A percentile compares a stretch with the other conserved stretches of the same genome.
These are phyloP conservation scores for Spondyliosoma cantharus DNA, from an alignment of 2,797 vertebrate genomes.

Conservation along the genomic window DNA sequence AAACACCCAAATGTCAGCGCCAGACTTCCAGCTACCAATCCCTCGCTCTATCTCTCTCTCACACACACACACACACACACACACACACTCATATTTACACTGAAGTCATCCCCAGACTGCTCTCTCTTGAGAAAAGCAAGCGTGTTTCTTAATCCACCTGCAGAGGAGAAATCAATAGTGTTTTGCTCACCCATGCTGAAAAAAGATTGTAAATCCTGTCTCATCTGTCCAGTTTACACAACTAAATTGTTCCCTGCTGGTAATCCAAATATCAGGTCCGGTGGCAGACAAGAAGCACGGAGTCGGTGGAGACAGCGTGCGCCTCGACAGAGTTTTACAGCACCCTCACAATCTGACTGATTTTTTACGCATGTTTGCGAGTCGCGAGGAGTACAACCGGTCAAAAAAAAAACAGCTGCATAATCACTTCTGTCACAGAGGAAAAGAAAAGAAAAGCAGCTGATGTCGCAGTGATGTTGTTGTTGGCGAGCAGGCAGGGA, in stretches of 20 bases:
- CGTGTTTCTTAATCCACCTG: slow-evolving; percentile 77
- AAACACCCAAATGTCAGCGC: slow-evolving; percentile 73
- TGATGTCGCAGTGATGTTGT: neutral
- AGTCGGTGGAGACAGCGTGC: slow-evolving; percentile 14
- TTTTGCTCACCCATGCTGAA: slow-evolving; percentile 63
- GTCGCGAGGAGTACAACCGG: neutral
- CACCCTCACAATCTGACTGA: neutral
- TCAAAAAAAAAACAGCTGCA: neutral
- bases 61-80: neutral
- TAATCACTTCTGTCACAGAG: neutral
- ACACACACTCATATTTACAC: slow-evolving; percentile 67
- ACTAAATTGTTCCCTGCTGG: slow-evolving; percentile 61
- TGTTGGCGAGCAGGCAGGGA: neutral
- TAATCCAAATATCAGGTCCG: slow-evolving; percentile 69
- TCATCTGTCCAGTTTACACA: slow-evolving; percentile 71
- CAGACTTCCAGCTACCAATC: slow-evolving; percentile 59
- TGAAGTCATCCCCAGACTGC: slow-evolving; percentile 39
- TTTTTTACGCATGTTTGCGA: no score
- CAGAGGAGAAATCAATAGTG: slow-evolving; percentile 77
- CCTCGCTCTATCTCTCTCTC: slow-evolving; percentile 16
- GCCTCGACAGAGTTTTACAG: slow-evolving; percentile 23
- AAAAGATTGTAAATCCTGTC: slow-evolving; percentile 65
- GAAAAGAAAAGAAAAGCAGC: neutral
- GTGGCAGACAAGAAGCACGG: slow-evolving; percentile 32
- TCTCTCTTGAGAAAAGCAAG: slow-evolving; percentile 63